phyloP scores from a whole-genome alignment of 2,797 vertebrate species.

The Syndactyla subalaris region DNA sequence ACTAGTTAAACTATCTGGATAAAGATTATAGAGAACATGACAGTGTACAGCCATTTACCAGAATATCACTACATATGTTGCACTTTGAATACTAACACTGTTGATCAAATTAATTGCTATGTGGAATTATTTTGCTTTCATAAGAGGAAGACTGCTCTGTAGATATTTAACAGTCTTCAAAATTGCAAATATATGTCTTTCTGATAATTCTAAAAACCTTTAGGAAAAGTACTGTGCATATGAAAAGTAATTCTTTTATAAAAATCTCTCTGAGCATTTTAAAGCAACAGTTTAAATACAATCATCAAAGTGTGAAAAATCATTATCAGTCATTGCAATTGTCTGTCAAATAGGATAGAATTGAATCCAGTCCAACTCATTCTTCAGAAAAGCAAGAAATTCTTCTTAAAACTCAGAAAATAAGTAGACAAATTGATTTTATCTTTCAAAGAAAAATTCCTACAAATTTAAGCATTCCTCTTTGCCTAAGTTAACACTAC shows the following conservation, averaged over 20 bases:
- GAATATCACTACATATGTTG: neutral
- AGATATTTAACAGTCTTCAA: neutral
- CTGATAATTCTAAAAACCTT: neutral
- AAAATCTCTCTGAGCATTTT: constrained; percentile 5
- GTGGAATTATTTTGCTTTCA: neutral
- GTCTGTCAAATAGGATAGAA: neutral
- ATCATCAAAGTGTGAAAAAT: neutral
- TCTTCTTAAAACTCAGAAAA: neutral
- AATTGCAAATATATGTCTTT: neutral
- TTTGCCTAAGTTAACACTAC: neutral
- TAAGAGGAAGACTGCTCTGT: neutral
- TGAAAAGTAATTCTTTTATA: neutral
- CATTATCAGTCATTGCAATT: neutral
- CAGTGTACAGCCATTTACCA: neutral
- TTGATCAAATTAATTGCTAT: neutral
- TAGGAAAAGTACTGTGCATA: neutral
- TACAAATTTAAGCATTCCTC: neutral
- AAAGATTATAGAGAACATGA: neutral
- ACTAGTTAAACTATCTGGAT: neutral
- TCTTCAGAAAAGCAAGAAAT: neutral
- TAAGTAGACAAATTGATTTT: neutral
- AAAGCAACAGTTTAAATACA: neutral
- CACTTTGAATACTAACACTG: neutral
- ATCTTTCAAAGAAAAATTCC: neutral
- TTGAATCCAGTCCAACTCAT: neutral